Percentiles rank a stretch among this genome's conserved stretches.
Evolutionary conservation across 2,797 vertebrate species (phyloP).

Genomic region (Peromyscus attwateri): DNA sequence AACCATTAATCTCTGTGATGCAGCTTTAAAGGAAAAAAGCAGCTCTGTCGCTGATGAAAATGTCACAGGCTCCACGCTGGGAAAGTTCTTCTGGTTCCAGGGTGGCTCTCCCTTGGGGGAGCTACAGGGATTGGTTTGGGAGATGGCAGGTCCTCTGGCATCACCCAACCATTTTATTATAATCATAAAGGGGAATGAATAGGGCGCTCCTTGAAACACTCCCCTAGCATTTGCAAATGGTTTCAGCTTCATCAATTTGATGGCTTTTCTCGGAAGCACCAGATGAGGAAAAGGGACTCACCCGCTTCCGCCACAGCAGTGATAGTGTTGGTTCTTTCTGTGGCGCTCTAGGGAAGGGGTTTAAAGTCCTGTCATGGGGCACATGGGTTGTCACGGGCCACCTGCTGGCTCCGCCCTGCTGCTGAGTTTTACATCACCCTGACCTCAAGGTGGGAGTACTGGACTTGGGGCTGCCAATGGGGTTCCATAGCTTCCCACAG

Average conservation of each 20-base stretch:
- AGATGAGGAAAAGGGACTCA: not conserved
- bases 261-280: conserved; percentile 43
- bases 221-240: conserved; percentile 45
- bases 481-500: not conserved
- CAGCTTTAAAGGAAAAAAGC: conserved; percentile 63
- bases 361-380: not conserved
- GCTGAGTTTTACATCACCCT: not conserved
- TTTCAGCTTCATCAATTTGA: conserved; percentile 69
- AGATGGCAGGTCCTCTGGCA: not conserved
- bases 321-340: not conserved
- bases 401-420: not conserved
- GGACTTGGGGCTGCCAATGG: not conserved
- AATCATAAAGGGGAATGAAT: conserved; percentile 54
- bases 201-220: not conserved
- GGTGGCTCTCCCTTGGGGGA: not conserved
- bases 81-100: conserved; percentile 1
- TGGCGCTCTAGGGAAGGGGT: not conserved
- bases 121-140: not conserved
- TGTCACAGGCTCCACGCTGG: conserved; percentile 45
- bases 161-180: conserved; percentile 70
- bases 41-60: conserved; percentile 58
- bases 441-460: not conserved
- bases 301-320: not conserved
- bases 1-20: conserved; percentile 73
- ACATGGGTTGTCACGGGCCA: not conserved